Conservation (phyloP, 1,140 invertebrate species). For the Achroia grisella region DNA sequence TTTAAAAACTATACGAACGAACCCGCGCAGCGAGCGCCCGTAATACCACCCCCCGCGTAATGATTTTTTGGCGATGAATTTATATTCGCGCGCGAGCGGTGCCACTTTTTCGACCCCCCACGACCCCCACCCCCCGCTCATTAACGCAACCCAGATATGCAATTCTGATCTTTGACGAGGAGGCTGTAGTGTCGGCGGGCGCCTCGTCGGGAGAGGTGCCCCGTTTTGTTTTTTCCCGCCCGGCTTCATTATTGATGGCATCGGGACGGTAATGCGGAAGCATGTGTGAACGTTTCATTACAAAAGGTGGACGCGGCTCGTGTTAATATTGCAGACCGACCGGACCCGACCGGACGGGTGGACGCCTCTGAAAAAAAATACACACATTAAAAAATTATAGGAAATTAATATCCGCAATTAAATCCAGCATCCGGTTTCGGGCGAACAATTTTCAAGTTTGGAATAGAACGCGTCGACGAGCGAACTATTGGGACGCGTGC, state of each 20-base stretch:
- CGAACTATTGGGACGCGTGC: constrained; percentile 44
- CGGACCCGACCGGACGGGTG: constrained; percentile 65
- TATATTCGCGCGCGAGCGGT: constrained; percentile 74
- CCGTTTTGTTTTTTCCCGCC: constrained; percentile 71
- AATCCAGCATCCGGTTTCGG: constrained; percentile 14
- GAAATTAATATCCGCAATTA: constrained; percentile 26
- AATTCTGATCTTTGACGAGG: constrained; percentile 75
- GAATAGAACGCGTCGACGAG: constrained; percentile 19
- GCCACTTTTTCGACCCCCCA: constrained; percentile 67
- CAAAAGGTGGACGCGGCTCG: constrained; percentile 69
- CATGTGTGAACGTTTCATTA: constrained; percentile 72
- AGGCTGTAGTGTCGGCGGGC: constrained; percentile 71
- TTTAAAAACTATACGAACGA: constrained; percentile 70
- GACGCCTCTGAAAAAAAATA: constrained; percentile 46
- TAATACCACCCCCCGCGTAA: constrained; percentile 74
- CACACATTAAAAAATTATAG: constrained; percentile 18
- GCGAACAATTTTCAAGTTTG: constrained; percentile 22
- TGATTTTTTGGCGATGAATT: constrained; percentile 76
- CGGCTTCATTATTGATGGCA: constrained; percentile 72
- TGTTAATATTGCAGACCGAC: constrained; percentile 69
- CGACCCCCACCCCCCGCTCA: constrained; percentile 57
- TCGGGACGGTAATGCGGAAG: constrained; percentile 71
- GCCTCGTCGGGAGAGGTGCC: constrained; percentile 67
- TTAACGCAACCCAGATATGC: constrained; percentile 75
- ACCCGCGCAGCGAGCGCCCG: constrained; percentile 62